Evolutionary conservation across 2,888 invertebrate genomes (phyloP), one percentile per base, ranked within the genome.

Genomic region (Epistrophe grossulariae): DNA sequence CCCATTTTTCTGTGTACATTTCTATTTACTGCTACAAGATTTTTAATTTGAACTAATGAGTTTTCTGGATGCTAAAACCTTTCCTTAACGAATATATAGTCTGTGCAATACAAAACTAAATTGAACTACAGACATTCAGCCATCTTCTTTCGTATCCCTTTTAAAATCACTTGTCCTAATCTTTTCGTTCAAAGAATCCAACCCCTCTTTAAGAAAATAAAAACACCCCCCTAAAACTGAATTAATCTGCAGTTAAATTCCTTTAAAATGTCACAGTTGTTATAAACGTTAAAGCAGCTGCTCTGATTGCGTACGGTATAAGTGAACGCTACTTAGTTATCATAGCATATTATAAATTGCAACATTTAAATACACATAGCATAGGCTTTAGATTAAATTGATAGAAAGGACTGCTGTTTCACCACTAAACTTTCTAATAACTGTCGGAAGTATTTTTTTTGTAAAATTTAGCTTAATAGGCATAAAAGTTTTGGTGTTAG

Each of bases 201-300:
- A 50, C 68, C 68, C 66, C 35, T 38, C 9, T 19, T 8, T 1
- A 15, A 3, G 7, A 11, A 11, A 10, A 13, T 35, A 19, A 50
- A 15, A 35, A 50, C 38, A n/a, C 52, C 3, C 52, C 55, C 24
- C 24, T 55, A 24, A 70, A 52, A 70, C 40, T 70, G 70, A 70
- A 70, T 70, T 55, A 52, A 70, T 70, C 40, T 28, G 50, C 55
- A 55, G 19, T 70, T 55, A 70, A 40, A 70, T 35, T 70, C 70
- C 38, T 40, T 55, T n/a, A 55, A 70, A 40, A 35, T 28, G 55
- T 55, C 52, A 70, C 70, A 70, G 70, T 55, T 70, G 52, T 55
- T 70, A 28, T 7, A 43, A 55, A 40, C 70, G 40, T 55, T 40
- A 55, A 40, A 70, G 70, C 70, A 70, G 38, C 52, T 70, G 70